A percentile compares a stretch with the other conserved stretches of the same genome.
These are phyloP conservation scores for Pipa parva DNA, from an alignment of 2,113 vertebrate genomes.

Conservation along the genomic window DNA sequence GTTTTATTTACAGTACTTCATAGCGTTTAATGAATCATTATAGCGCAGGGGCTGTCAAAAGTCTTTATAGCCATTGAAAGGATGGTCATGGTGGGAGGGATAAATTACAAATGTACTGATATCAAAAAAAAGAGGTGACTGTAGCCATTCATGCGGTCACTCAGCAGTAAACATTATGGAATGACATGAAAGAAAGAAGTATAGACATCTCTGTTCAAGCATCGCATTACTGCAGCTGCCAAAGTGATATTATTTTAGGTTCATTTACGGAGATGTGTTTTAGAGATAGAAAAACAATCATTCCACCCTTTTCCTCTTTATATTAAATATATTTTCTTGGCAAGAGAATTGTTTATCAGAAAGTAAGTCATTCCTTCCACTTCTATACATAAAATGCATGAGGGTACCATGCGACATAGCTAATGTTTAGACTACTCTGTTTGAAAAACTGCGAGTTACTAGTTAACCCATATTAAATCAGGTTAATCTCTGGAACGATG, in stretches of 20 bases:
- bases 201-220: constrained; percentile 13
- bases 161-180: constrained; percentile 14
- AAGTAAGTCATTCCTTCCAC: neutral
- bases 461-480: constrained; percentile 15
- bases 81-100: neutral
- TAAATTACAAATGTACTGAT: constrained; percentile 11
- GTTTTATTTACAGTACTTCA: neutral
- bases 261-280: constrained; percentile 6
- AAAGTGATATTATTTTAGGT: constrained; percentile 3
- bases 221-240: constrained; percentile 14
- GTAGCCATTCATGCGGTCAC: constrained; percentile 14
- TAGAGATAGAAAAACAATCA: neutral
- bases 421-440: constrained; percentile 23
- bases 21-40: neutral
- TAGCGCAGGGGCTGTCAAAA: constrained; percentile 11
- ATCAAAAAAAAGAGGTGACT: constrained; percentile 28
- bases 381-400: neutral
- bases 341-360: constrained; percentile 6
- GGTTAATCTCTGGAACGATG: neutral
- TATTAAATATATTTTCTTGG: constrained; percentile 1
- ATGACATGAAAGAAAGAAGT: constrained; percentile 12
- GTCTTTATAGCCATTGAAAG: constrained; percentile 22
- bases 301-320: neutral
- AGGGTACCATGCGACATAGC: neutral
- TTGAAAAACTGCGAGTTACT: neutral